A percentile compares a stretch with the other conserved stretches of the same genome.
phyloP scores from a whole-genome alignment of 2,113 vertebrate species.

The Thinocorus orbignyianus region DNA sequence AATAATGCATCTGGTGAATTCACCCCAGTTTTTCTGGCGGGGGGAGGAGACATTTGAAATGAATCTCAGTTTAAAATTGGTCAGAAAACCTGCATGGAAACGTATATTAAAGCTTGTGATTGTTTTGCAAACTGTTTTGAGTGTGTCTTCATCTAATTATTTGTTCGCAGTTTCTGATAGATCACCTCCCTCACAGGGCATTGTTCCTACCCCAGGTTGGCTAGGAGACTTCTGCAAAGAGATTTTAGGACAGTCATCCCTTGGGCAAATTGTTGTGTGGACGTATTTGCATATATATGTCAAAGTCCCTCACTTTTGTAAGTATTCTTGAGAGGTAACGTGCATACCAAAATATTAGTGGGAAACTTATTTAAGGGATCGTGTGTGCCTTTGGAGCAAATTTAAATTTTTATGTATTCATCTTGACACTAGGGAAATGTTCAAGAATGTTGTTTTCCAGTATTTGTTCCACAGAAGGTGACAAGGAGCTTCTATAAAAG shows the following conservation, averaged over 20 bases:
- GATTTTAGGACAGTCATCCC: background rate
- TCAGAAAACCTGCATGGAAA: background rate
- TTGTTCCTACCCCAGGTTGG: background rate
- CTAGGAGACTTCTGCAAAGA: background rate
- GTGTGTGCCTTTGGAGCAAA: background rate
- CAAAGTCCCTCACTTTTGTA: background rate
- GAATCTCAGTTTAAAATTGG: background rate
- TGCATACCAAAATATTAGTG: background rate
- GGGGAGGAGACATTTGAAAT: background rate
- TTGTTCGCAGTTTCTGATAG: slow-evolving; percentile 5
- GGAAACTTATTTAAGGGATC: background rate
- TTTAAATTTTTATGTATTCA: background rate
- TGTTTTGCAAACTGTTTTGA: slow-evolving; percentile 15
- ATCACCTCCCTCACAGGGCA: background rate
- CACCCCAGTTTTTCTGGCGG: background rate
- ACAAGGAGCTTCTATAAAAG: background rate
- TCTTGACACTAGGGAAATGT: background rate
- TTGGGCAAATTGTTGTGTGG: slow-evolving; percentile 4
- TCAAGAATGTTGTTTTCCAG: background rate
- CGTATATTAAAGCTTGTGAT: background rate
- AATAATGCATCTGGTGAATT: slow-evolving; percentile 53
- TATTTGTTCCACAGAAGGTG: background rate
- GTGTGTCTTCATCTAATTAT: background rate
- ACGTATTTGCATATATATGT: background rate
- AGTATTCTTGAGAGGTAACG: background rate